Percentiles rank a stretch among this genome's conserved stretches.
Evolutionary conservation across 2,797 vertebrate species (phyloP).

Genomic region (Gadopsis bispinosus): DNA sequence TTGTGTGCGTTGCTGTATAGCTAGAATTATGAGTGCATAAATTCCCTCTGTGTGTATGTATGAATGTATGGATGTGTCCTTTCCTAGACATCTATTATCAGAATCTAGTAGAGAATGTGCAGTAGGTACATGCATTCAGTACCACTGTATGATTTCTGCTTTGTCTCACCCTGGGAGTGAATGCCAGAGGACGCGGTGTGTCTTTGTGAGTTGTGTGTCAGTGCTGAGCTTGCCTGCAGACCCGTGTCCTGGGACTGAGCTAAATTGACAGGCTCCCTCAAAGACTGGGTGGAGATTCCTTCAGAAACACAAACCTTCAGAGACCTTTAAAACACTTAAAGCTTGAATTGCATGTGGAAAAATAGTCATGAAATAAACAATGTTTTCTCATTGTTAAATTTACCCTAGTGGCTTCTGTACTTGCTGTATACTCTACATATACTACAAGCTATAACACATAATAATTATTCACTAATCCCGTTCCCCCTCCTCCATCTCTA

Average conservation of each 20-base stretch:
- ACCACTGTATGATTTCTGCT: neutral
- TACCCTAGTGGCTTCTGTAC: neutral
- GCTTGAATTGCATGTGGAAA: neutral
- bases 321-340: neutral
- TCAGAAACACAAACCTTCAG: conserved; percentile 26
- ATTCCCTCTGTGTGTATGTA: neutral
- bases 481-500: neutral
- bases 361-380: neutral
- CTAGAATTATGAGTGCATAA: neutral
- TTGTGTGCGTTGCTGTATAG: neutral
- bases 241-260: conserved; percentile 45
- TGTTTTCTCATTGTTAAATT: neutral
- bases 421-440: neutral
- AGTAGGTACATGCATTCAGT: neutral
- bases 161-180: conserved; percentile 73
- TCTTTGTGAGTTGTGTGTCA: conserved; percentile 61
- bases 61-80: neutral
- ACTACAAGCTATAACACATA: neutral
- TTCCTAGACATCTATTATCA: neutral
- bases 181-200: conserved; percentile 56
- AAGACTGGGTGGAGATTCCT: conserved; percentile 78
- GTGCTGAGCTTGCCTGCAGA: conserved; percentile 57
- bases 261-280: conserved; percentile 69
- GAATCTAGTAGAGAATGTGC: neutral
- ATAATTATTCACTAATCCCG: neutral